Evolutionary conservation across 2,113 vertebrate genomes (phyloP).

Genomic region (Clupea harengus): DNA sequence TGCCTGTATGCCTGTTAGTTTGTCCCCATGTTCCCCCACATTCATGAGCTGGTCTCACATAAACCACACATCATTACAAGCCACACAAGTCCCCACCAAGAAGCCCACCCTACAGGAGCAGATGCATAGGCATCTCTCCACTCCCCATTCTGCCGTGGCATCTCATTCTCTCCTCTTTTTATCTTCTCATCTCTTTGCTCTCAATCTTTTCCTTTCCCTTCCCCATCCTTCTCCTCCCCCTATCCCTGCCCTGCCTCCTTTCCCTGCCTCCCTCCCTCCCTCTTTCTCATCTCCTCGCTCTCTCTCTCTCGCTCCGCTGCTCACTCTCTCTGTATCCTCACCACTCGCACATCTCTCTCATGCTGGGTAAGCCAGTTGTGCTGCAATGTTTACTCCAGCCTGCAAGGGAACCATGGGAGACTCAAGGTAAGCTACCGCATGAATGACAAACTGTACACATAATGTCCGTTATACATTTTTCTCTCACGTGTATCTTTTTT

Average conservation of each 20-base stretch:
- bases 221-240: constrained; percentile 4
- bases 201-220: background rate
- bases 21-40: background rate
- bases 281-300: background rate
- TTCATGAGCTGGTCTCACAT: background rate
- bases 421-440: constrained; percentile 45
- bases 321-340: constrained; percentile 21
- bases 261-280: background rate
- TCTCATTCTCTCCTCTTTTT: background rate
- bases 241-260: constrained; percentile 18
- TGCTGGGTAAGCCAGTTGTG: constrained; percentile 44
- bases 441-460: background rate
- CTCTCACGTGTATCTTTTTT: background rate
- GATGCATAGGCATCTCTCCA: background rate
- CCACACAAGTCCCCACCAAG: background rate
- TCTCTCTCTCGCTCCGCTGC: background rate
- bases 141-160: background rate
- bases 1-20: background rate
- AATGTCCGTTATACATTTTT: background rate
- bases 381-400: constrained; percentile 49
- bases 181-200: background rate
- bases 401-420: constrained; percentile 50
- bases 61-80: background rate
- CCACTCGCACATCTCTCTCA: constrained; percentile 20
- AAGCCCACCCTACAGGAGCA: background rate